Base-by-base conservation (phyloP, 2,113 vertebrate genomes). In the Platysteira castanea region DNA sequence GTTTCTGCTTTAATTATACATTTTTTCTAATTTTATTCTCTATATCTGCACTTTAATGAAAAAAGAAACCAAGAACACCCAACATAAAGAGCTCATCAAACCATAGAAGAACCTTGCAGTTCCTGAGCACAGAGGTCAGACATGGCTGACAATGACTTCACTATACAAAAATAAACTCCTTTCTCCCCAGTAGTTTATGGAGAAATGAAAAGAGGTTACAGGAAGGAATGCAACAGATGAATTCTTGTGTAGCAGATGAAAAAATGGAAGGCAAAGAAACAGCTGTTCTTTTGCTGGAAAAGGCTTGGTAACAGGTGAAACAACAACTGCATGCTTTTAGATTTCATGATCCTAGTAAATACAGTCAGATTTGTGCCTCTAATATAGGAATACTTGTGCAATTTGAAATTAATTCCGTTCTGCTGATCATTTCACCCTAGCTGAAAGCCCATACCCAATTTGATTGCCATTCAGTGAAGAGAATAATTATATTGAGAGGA, bases 221-320 rank as follows among this genome's bases (percentile, higher is more conserved):
- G 49, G 24, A 64, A 59, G 17, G n/a, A 92, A 92, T 2, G 13
- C 59, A 53, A 46, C 60, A 92, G 44, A 84, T 89, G 24, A 77
- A 69, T 69, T 86, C 41, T 79, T 96, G 37, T 70, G 27, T 54
- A 73, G 46, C 37, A 77, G 70, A 47, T 61, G 20, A 82, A 76
- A 82, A 84, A 75, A 27, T 65, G 21, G 39, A 79, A 87, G 84
- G 89, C 42, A 82, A 39, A 69, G 70, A 49, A 28, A 42, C 95
- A 96, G 87, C 74, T 97, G 96, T 83, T 91, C 42, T 86, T 79
- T 54, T 88, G 41, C 92, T 83, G 74, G 20, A 28, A 30, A 77
- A 68, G 39, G 8, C 63, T 89, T 95, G 28, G 21, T 50, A 89
- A 87, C 95, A 97, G 95, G 80, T 97, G 93, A 76, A 89, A 53